Percentiles rank a stretch among this genome's conserved stretches.
Conservation (phyloP, 2,888 invertebrate species). For the Oscheius onirici region DNA sequence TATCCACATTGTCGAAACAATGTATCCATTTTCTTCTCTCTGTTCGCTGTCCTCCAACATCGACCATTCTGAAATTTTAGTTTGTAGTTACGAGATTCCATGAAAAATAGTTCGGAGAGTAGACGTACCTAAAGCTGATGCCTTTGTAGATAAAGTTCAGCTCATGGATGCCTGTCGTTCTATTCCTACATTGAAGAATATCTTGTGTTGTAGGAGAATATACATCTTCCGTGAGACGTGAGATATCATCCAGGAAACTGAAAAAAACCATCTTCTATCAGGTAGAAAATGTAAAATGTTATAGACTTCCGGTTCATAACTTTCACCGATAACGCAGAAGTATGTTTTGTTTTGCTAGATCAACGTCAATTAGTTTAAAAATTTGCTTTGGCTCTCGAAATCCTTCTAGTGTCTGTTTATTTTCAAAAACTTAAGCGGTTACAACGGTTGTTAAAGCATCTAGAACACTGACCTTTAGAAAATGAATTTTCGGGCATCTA, state of each 20-base stretch:
- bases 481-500: too few relatives aligned
- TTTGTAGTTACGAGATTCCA: too few relatives aligned
- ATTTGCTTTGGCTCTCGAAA: too few relatives aligned
- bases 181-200: constrained; percentile 70
- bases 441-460: too few relatives aligned
- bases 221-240: constrained; percentile 48
- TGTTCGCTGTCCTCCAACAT: constrained; percentile 60
- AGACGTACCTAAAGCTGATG: constrained; percentile 52
- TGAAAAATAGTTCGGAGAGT: not conserved
- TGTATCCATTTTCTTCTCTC: constrained; percentile 65
- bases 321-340: too few relatives aligned
- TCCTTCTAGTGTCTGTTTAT: too few relatives aligned
- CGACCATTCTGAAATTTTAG: constrained; percentile 62
- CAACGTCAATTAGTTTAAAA: too few relatives aligned
- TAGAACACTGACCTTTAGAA: too few relatives aligned
- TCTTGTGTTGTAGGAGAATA: constrained; percentile 61
- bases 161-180: constrained; percentile 56
- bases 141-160: constrained; percentile 51
- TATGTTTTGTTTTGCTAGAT: too few relatives aligned
- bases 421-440: too few relatives aligned
- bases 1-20: constrained; percentile 60
- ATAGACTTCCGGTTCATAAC: too few relatives aligned
- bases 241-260: constrained; percentile 58
- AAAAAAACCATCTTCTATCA: not conserved
- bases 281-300: too few relatives aligned